Evolutionary conservation across 2,113 vertebrate genomes (phyloP).

Genomic region (Ameiurus melas): DNA sequence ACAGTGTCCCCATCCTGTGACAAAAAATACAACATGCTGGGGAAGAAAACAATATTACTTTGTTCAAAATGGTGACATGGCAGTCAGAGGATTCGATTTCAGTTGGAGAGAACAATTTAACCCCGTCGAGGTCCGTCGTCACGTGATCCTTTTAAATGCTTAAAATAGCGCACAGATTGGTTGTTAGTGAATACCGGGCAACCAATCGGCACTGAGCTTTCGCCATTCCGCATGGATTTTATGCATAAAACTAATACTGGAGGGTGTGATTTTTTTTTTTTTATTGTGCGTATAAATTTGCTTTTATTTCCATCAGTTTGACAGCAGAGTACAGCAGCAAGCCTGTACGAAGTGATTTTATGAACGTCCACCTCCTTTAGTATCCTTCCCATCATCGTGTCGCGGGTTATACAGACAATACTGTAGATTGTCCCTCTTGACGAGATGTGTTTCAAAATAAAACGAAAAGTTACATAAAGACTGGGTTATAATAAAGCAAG

Average conservation of each 20-base stretch:
- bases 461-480: neutral
- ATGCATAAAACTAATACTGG: neutral
- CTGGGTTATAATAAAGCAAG: neutral
- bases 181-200: neutral
- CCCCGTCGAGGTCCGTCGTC: neutral
- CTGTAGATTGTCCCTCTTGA: neutral
- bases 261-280: no score
- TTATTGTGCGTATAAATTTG: neutral
- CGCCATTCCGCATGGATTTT: neutral
- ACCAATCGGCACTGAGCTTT: neutral
- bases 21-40: constrained; percentile 8
- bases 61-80: neutral
- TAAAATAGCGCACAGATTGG: neutral
- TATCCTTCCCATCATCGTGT: neutral
- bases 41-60: neutral
- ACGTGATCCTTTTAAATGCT: neutral
- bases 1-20: constrained; percentile 62
- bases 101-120: neutral
- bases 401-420: neutral
- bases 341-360: neutral
- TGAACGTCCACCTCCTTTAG: neutral
- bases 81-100: neutral
- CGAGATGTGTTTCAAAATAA: neutral
- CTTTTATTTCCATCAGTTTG: neutral
- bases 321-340: no score